phyloP scores from a whole-genome alignment of 2,113 vertebrate species.

The Hydrochoerus hydrochaeris region DNA sequence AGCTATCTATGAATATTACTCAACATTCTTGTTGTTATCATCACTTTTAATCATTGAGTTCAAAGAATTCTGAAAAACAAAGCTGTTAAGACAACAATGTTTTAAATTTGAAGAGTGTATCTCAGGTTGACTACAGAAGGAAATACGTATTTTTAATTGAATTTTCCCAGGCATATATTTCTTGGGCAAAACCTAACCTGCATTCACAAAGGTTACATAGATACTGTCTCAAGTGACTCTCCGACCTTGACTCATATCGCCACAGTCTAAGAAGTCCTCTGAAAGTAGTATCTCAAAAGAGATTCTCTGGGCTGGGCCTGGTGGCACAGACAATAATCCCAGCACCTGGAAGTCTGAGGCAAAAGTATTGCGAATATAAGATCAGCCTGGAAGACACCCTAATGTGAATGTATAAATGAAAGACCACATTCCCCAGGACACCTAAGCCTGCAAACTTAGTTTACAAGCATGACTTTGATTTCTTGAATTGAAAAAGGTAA shows the following conservation, averaged over 20 bases:
- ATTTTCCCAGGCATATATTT: not conserved
- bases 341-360: not conserved
- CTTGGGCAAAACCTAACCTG: not conserved
- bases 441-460: not conserved
- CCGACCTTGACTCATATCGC: no score
- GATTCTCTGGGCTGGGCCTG: not conserved
- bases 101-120: not conserved
- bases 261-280: accelerated
- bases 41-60: not conserved
- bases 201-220: not conserved
- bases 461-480: not conserved
- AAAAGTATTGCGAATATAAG: not conserved
- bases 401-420: not conserved
- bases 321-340: not conserved
- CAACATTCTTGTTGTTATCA: not conserved
- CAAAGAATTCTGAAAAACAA: not conserved
- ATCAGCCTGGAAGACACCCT: not conserved
- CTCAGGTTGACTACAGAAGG: not conserved
- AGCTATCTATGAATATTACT: not conserved
- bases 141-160: not conserved
- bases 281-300: not conserved
- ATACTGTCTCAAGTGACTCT: not conserved
- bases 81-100: not conserved
- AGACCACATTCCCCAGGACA: not conserved
- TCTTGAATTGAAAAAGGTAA: not conserved